phyloP scores from a whole-genome alignment of 1,140 invertebrate species.

The Sitobion miscanthi region DNA sequence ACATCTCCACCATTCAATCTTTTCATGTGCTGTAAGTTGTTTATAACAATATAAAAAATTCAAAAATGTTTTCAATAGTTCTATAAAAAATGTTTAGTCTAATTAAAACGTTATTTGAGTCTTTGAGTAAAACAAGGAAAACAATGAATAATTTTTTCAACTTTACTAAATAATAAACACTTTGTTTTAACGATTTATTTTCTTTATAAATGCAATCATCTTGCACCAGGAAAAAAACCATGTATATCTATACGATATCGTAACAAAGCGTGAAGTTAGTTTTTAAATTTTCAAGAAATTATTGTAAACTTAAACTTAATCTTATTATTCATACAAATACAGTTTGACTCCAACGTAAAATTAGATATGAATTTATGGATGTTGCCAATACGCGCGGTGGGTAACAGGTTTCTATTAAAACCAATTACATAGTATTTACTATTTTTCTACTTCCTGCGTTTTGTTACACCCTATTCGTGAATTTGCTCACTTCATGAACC shows the following conservation, averaged over 20 bases:
- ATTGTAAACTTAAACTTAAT: neutral
- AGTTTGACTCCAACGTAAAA: neutral
- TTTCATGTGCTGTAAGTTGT: neutral
- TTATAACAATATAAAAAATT: neutral
- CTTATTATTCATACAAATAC: neutral
- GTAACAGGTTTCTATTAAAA: neutral
- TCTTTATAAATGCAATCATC: neutral
- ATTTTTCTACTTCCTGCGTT: neutral
- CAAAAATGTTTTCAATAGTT: neutral
- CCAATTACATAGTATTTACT: neutral
- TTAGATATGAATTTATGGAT: neutral
- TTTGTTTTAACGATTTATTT: neutral
- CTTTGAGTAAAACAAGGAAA: neutral
- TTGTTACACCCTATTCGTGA: neutral
- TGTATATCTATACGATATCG: neutral
- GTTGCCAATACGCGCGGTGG: neutral
- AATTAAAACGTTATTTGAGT: neutral
- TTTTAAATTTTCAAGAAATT: neutral
- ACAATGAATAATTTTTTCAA: neutral
- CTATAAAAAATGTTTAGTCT: neutral
- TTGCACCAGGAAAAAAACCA: neutral
- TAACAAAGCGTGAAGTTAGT: neutral
- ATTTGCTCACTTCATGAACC: neutral
- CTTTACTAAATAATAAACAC: neutral
- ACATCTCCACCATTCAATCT: neutral